Conservation (phyloP, 2,797 vertebrate species). For the Pogonophryne albipinna region DNA sequence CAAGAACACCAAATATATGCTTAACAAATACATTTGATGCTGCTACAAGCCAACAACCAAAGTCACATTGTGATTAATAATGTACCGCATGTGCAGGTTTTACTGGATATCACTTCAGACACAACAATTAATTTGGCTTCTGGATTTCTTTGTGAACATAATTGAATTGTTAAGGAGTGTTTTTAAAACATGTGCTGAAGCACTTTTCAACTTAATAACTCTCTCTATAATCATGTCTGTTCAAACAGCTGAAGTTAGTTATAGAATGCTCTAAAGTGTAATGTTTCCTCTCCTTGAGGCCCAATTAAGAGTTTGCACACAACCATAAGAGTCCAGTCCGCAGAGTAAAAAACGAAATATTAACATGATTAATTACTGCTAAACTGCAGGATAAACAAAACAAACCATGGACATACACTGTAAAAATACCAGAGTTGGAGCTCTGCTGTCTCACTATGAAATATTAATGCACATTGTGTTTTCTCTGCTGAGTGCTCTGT, state of each 20-base stretch:
- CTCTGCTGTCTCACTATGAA: slow-evolving; percentile 46
- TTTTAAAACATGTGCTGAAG: slow-evolving; percentile 29
- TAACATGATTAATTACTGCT: slow-evolving; percentile 69
- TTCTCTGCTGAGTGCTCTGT: slow-evolving; percentile 47
- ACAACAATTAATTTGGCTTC: slow-evolving; percentile 25
- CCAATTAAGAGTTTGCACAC: slow-evolving; percentile 63
- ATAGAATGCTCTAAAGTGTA: slow-evolving; percentile 12
- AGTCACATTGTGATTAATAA: slow-evolving; percentile 3
- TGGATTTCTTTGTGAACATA: slow-evolving; percentile 39
- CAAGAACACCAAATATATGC: slow-evolving; percentile 19
- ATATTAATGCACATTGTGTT: slow-evolving; percentile 65
- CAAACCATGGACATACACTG: slow-evolving; percentile 22
- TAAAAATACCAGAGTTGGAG: slow-evolving; percentile 52
- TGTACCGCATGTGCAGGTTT: not conserved
- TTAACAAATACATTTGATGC: slow-evolving; percentile 18
- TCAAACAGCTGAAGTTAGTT: slow-evolving; percentile 35
- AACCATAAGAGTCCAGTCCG: slow-evolving; percentile 54
- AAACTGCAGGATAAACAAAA: slow-evolving; percentile 54
- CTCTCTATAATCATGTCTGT: slow-evolving; percentile 22
- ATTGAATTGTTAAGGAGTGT: slow-evolving; percentile 10
- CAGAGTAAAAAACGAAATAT: slow-evolving; percentile 46
- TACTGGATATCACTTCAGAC: slow-evolving; percentile 36
- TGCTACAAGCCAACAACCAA: not conserved
- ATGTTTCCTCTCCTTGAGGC: slow-evolving; percentile 55
- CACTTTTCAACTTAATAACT: slow-evolving; percentile 40